Base-by-base conservation (phyloP, 2,113 vertebrate genomes). In the Apistogramma diplotaenia region DNA sequence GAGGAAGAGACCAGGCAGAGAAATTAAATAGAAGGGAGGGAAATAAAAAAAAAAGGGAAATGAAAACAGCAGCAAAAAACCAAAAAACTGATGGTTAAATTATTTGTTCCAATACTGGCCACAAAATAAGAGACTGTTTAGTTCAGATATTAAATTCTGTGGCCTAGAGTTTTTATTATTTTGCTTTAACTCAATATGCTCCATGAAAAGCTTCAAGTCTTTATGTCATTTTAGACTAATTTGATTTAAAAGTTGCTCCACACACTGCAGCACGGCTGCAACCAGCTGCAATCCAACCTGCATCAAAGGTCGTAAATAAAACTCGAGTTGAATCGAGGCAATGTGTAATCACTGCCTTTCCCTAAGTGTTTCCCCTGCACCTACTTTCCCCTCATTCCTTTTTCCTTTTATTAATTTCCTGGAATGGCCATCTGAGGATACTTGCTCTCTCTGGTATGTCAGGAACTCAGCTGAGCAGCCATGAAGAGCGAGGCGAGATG, bases 381-480 rank as follows among this genome's bases (percentile, higher is more conserved):
- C 62, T 78, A 62, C 37, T 74, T 75, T 61, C 33, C 71, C 46
- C 15, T 40, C 33, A 3, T 37, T 21, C 11, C 33, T 83, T 78
- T 74, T 79, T 84, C 56, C 27, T 58, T 85, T 91, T 72, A 92
- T 75, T 87, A 85, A 90, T 87, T 61, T 84, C 56, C 77, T 91
- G 92, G 81, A 93, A 95, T 83, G 88, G 60, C 84, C 79, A 89
- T 94, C 74, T 82, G 85, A 92, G 90, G 84, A 86, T 89, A 92
- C 92, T 91, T 95, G 93, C 93, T 92, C 93, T 89, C 91, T 94
- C 93, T 96, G 93, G 94, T 93, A 95, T 95, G 94, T 92, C 61
- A 88, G 93, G 92, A 96, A 95, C 89, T 93, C 89, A 59, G 74
- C 74, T 35, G 78, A 81, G 78, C 65, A 76, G 79, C 83, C 76